phyloP scores from a whole-genome alignment of 2,113 vertebrate species.

The Myotis davidii region DNA sequence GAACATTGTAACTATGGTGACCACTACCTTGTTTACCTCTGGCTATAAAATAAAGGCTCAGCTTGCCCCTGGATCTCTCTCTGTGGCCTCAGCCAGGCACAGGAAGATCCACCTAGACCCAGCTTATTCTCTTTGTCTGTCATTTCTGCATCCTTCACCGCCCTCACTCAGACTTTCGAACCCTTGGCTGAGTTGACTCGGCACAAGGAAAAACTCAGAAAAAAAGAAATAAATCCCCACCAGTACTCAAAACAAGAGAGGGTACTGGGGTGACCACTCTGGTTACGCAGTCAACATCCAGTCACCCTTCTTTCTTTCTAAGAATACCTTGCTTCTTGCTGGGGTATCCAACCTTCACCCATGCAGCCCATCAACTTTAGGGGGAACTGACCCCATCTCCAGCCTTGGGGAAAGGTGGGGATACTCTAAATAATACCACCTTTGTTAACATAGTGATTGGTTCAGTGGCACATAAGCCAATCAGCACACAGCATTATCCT shows the following conservation, averaged over 20 bases:
- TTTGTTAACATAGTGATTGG: not conserved
- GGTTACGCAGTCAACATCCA: not conserved
- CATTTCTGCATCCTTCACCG: too few species aligned
- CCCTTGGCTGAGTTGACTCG: too few species aligned
- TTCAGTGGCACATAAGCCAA: not conserved
- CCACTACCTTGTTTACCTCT: too few species aligned
- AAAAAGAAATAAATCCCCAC: not conserved
- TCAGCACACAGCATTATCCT: not conserved
- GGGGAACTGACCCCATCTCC: not conserved
- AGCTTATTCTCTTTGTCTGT: too few species aligned
- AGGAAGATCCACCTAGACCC: too few species aligned
- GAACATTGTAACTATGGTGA: too few species aligned
- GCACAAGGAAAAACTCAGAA: not conserved
- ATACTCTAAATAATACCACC: not conserved
- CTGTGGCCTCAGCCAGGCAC: too few species aligned
- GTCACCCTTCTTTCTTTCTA: not conserved
- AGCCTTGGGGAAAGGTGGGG: not conserved
- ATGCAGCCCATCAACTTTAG: not conserved
- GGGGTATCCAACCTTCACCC: not conserved
- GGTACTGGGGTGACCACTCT: too few species aligned
- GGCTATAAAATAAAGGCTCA: too few species aligned
- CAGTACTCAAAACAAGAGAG: not conserved
- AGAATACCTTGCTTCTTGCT: not conserved
- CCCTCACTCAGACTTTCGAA: too few species aligned
- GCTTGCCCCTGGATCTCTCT: too few species aligned